Conservation (phyloP, 2,797 vertebrate genomes). For the Thaleichthys pacificus region DNA sequence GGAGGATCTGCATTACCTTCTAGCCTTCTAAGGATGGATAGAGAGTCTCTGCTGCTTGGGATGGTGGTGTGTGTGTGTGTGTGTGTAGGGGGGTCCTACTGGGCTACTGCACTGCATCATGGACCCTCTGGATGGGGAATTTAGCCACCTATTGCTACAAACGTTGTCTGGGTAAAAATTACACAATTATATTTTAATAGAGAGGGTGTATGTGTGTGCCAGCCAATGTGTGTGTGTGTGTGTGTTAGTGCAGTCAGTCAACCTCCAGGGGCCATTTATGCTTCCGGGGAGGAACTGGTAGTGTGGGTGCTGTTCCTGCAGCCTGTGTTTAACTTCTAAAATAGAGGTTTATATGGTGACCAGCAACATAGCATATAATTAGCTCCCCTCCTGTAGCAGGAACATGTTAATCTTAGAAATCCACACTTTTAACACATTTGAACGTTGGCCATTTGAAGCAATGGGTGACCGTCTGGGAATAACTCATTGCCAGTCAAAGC, state of each 20-base stretch:
- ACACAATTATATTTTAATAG: not conserved
- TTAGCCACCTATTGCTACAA: no score
- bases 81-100: not conserved
- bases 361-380: slow-evolving; percentile 50
- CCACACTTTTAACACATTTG: no score
- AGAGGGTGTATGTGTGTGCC: not conserved
- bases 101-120: not conserved
- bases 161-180: not conserved
- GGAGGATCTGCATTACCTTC: slow-evolving; percentile 24
- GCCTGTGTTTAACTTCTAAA: slow-evolving; percentile 57
- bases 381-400: not conserved
- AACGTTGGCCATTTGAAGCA: no score
- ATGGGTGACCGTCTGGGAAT: no score
- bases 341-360: slow-evolving; percentile 44
- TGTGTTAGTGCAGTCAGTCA: not conserved
- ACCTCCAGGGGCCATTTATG: not conserved
- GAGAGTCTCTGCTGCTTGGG: slow-evolving; percentile 8
- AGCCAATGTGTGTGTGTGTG: not conserved
- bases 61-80: slow-evolving; percentile 6
- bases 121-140: no score
- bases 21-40: slow-evolving; percentile 20
- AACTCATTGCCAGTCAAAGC: not conserved
- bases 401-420: slow-evolving; percentile 1
- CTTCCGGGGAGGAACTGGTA: slow-evolving; percentile 38
- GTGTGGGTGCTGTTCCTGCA: slow-evolving; percentile 41